Evolutionary conservation across 1,140 invertebrate genomes (phyloP), one percentile per base, ranked within the genome.

Genomic region (Megathymus violae): DNA sequence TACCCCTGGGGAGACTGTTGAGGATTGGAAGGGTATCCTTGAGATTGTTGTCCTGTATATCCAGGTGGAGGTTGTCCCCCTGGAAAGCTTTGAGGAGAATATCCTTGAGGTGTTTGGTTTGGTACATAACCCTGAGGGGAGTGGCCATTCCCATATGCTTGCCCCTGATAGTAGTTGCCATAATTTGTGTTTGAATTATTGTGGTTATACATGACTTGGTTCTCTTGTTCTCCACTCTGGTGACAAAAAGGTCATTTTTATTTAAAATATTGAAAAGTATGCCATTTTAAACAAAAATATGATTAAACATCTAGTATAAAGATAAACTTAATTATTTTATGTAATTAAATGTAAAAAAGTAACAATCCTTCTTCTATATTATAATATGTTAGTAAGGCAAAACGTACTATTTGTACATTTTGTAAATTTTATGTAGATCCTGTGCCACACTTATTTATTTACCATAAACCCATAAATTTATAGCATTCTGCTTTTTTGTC

Each of bases 101-200:
- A 91, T 36, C 86, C 92, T 76, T 91, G 92, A 15, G 89, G 91
- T n/a, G 83, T 82, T n/a, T 76, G 47, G 44, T 80, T 85, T 27
- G 81, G 74, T 3, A 76, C 84, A 80, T 85, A 91, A n/a, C 70
- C 74, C 67, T 91, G 88, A n/a, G 88, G 88, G 5, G 87, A 79
- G 64, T 88, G 88, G 17, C 84, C 87, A 78, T 90, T 88, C n/a
- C 87, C 89, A 77, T 89, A 89, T 17, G 89, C 88, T 58, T 93
- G 92, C 36, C 93, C 93, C 50, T 93, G 93, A 60, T 93, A 94
- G 65, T 94, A 94, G 46, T 93, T 93, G 58, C 93, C 92, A 85
- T 94, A 94, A 54, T 88, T 78, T 16, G 88, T 52, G 54, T 88
- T 91, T 36, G 84, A 41, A 71, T 86, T 88, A 11, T 76, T 82